phyloP scores from a whole-genome alignment of 1,140 invertebrate species.

The Cotesia vestalis region DNA sequence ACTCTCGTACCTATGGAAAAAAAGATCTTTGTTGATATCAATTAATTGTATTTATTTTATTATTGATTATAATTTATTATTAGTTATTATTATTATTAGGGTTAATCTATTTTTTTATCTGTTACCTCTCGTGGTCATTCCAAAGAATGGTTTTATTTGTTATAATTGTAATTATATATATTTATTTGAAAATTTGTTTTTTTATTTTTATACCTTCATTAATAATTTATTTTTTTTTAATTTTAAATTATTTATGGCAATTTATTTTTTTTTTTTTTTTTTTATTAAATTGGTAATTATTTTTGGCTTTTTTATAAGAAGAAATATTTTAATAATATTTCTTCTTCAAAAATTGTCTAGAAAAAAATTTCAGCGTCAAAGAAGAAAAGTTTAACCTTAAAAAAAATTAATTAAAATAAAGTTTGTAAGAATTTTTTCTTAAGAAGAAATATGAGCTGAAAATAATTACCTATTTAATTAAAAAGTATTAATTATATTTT shows the following conservation, averaged over 20 bases:
- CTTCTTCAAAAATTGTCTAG: too few species aligned
- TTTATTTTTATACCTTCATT: not conserved
- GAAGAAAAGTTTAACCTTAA: too few species aligned
- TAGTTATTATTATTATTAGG: not conserved
- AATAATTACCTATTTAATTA: too few species aligned
- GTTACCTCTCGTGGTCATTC: constrained; percentile 31
- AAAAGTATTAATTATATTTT: too few species aligned
- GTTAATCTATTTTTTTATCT: constrained; percentile 12
- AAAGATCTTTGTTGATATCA: constrained; percentile 15
- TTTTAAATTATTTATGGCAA: too few species aligned
- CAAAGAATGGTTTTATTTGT: constrained; percentile 33
- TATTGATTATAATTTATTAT: not conserved
- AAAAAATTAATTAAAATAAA: too few species aligned
- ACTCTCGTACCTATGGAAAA: constrained; percentile 22
- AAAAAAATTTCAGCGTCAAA: too few species aligned
- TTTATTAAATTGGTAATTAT: not conserved
- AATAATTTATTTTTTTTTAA: too few species aligned
- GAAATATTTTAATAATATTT: too few species aligned
- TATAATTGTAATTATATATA: constrained; percentile 27
- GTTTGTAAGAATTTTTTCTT: too few species aligned
- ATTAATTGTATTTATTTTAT: not conserved
- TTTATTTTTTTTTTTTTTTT: not conserved
- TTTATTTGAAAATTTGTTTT: not conserved
- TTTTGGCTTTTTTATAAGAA: too few species aligned
- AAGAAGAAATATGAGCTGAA: not conserved